Evolutionary conservation across 2,888 invertebrate species (phyloP).

Genomic region (Euzetes globulus): DNA sequence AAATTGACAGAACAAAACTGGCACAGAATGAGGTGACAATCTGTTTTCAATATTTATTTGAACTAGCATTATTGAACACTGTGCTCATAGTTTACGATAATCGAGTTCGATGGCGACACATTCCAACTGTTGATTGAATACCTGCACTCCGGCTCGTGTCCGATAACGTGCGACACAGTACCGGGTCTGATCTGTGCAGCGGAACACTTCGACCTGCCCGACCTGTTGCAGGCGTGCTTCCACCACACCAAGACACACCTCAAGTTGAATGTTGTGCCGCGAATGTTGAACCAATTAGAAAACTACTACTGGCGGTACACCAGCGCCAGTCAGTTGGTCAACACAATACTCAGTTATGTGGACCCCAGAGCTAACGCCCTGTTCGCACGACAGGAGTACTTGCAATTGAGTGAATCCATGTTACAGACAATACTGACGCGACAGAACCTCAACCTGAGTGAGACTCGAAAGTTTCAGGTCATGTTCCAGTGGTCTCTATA

Average conservation of each 20-base stretch:
- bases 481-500: conserved; percentile 74
- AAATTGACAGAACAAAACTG: conserved; percentile 81
- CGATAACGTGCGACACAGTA: conserved; percentile 80
- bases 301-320: conserved; percentile 94
- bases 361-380: conserved; percentile 75
- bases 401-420: conserved; percentile 85
- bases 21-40: conserved; percentile 72
- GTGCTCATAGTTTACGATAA: conserved; percentile 67
- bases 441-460: conserved; percentile 71
- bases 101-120: conserved; percentile 89
- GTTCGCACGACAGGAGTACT: conserved; percentile 73
- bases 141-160: conserved; percentile 84
- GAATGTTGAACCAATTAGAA: conserved; percentile 82
- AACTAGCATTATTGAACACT: not conserved
- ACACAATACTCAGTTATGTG: conserved; percentile 84
- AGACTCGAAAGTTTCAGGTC: conserved; percentile 83
- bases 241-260: conserved; percentile 91
- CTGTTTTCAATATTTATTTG: conserved; percentile 4
- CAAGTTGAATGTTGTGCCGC: conserved; percentile 83
- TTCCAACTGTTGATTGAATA: conserved; percentile 83
- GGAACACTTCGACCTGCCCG: conserved; percentile 86
- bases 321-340: conserved; percentile 83
- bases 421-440: conserved; percentile 77
- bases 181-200: conserved; percentile 88
- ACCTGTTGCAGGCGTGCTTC: conserved; percentile 84